Conservation (phyloP, 2,888 invertebrate species). For the Phymatocera aterrima region DNA sequence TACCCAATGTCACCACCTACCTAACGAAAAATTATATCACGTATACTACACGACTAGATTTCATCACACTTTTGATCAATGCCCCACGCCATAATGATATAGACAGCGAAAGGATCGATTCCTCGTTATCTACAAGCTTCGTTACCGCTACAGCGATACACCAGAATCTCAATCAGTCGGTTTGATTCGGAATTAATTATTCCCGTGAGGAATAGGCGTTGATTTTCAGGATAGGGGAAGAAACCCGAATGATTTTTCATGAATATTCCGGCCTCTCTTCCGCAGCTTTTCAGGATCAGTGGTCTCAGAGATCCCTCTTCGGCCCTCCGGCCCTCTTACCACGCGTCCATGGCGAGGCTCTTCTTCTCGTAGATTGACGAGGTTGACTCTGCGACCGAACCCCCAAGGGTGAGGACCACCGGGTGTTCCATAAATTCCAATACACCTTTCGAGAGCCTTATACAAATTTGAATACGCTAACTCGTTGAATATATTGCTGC, state of each 20-base stretch:
- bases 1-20: neutral
- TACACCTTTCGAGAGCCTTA: slow-evolving; percentile 16
- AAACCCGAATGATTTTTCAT: neutral
- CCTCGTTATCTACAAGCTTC: too few species aligned
- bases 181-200: neutral
- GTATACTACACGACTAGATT: too few species aligned
- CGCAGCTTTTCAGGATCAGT: neutral
- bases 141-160: too few species aligned
- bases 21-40: neutral
- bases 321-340: too few species aligned
- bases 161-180: too few species aligned
- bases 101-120: too few species aligned
- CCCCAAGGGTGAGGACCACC: slow-evolving; percentile 4
- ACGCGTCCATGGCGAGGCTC: too few species aligned
- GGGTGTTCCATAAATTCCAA: slow-evolving; percentile 35
- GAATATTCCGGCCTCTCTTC: neutral
- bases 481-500: slow-evolving; percentile 35
- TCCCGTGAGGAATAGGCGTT: neutral
- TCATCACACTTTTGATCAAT: too few species aligned
- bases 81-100: too few species aligned
- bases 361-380: neutral
- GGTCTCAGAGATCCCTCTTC: neutral
- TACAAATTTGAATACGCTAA: slow-evolving; percentile 31
- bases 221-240: neutral
- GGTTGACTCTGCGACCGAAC: neutral